Conservation (phyloP, 2,113 vertebrate genomes). For the Chaetodon trifascialis region DNA sequence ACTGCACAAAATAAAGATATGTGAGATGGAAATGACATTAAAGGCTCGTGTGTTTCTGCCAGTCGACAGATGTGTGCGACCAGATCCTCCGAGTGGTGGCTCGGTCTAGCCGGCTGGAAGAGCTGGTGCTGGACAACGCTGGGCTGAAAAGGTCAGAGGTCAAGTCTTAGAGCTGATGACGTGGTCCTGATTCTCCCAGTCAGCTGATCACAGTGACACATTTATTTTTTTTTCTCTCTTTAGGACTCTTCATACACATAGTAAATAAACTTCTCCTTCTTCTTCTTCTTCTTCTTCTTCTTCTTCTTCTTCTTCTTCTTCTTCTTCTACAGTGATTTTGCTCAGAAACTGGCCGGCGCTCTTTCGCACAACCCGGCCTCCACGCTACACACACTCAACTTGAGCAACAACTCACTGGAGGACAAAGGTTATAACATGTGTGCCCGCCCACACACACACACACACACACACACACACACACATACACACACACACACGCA, state of each 20-base stretch:
- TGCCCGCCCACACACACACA: slow-evolving; percentile 29
- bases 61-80: slow-evolving; percentile 94
- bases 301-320: no score
- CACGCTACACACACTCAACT: slow-evolving; percentile 91
- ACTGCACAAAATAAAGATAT: not conserved
- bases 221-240: not conserved
- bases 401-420: slow-evolving; percentile 94
- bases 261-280: slow-evolving; percentile 22
- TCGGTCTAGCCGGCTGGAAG: slow-evolving; percentile 91
- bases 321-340: slow-evolving; percentile 89
- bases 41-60: not conserved
- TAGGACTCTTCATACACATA: no score
- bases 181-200: not conserved
- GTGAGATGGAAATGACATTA: not conserved
- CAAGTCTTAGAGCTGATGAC: not conserved
- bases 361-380: slow-evolving; percentile 92
- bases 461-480: slow-evolving; percentile 15
- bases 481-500: not conserved
- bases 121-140: slow-evolving; percentile 94
- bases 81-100: slow-evolving; percentile 92
- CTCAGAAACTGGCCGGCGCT: slow-evolving; percentile 91
- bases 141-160: slow-evolving; percentile 92
- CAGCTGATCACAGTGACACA: not conserved
- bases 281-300: no score
- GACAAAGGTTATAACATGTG: slow-evolving; percentile 90